Base-by-base conservation (phyloP, 2,113 vertebrate species). In the Cyprinus carpio region DNA sequence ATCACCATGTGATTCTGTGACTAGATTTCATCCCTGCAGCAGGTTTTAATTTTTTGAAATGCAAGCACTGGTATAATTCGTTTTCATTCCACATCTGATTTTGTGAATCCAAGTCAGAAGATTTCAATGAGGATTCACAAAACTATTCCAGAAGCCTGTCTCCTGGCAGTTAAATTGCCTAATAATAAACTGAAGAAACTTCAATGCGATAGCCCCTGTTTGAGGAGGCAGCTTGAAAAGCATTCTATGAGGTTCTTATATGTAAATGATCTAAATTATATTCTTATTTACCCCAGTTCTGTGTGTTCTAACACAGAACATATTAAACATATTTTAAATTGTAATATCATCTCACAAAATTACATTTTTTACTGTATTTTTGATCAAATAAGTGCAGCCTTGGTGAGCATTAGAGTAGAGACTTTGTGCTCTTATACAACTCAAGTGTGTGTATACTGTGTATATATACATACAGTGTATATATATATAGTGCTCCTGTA, bases 41-140 rank as follows among this genome's bases (percentile, higher is more conserved):
- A 74, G 1, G 25, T 62, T 75, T 80, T 46, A 27, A 62, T 49
- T 84, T 84, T 84, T 58, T 65, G 7, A 67, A 71, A 40, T 18
- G 34, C 18, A 75, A 64, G 62, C 15, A 23, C 31, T 75, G 34
- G 11, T 43, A 43, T 27, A 37, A 60, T 51, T 86, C 56, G 80
- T 87, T 84, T 90, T 43, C 69, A 58, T 71, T 75, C 72, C 51
- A 62, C 40, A 58, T 58, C 60, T 46, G 34, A 80, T 84, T 87
- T 88, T 60, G 34, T 67, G 0, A 40, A 20, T 62, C 34, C 43
- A 49, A 60, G 81, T 79, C 34, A n/a, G 40, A 37, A 85, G 77
- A 75, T 34, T 84, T 90, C 56, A 46, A 13, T 74, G 37, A 54
- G 10, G 49, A 16, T 79, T 49, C 31, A 37, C 60, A 9, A 60